These are phyloP conservation scores for Hyperopisus bebe DNA, from an alignment of 2,113 vertebrate species.

Conservation along the genomic window DNA sequence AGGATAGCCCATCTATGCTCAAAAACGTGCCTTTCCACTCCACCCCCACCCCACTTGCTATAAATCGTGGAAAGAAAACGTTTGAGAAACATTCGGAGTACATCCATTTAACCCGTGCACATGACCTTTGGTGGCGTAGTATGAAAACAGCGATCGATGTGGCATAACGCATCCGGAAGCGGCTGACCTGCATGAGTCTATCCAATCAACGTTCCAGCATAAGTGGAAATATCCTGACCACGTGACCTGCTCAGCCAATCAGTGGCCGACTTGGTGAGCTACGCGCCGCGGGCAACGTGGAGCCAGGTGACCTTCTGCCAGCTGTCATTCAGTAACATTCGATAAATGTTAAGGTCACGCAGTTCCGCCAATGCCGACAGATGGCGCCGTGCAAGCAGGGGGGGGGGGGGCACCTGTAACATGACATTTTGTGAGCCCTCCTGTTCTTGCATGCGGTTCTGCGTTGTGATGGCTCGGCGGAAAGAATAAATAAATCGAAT, in stretches of 20 bases:
- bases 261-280: neutral
- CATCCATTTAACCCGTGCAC: neutral
- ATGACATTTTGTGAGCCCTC: conserved; percentile 34
- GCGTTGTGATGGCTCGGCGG: neutral
- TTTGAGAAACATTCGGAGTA: neutral
- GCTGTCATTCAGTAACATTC: conserved; percentile 37
- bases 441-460: neutral
- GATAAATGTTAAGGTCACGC: conserved; percentile 12
- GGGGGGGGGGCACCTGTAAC: conserved; percentile 27
- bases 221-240: neutral
- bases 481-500: neutral
- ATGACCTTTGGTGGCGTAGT: neutral
- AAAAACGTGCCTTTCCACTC: neutral
- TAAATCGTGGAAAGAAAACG: neutral
- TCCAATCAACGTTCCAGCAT: neutral
- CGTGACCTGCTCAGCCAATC: neutral
- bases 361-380: conserved; percentile 28
- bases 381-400: conserved; percentile 29
- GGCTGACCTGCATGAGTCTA: neutral
- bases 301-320: conserved; percentile 10
- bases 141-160: neutral
- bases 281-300: neutral
- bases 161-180: neutral
- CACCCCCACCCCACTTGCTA: neutral
- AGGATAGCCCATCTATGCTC: neutral